Evolutionary conservation across 2,888 invertebrate genomes (phyloP).

Genomic region (Pimpla rufipes): DNA sequence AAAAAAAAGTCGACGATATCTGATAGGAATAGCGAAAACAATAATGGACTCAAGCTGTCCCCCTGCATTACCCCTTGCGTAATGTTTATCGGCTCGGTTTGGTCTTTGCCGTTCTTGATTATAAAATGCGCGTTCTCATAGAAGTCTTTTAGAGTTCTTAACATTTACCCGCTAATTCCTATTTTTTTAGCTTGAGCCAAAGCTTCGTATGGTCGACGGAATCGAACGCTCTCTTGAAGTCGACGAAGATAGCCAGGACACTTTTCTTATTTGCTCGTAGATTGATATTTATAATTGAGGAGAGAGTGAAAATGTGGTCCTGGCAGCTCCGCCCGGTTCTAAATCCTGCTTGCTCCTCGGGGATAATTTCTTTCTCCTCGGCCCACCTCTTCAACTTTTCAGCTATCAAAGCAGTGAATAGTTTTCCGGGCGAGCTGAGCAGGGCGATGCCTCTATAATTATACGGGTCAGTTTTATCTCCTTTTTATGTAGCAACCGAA

Average conservation of each 20-base stretch:
- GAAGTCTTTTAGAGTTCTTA: conserved; percentile 32
- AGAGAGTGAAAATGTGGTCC: conserved; percentile 52
- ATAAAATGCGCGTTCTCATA: conserved; percentile 18
- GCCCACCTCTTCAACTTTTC: conserved; percentile 3
- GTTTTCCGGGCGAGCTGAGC: conserved; percentile 30
- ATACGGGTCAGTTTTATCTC: conserved; percentile 46
- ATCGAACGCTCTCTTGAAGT: conserved; percentile 38
- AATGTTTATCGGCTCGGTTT: neutral
- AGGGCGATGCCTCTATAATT: conserved; percentile 63
- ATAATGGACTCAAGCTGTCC: conserved; percentile 47
- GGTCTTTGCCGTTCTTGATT: neutral
- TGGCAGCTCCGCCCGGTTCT: too few relatives aligned
- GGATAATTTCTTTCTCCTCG: conserved; percentile 46
- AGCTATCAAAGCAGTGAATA: conserved; percentile 48
- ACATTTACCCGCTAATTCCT: conserved; percentile 8
- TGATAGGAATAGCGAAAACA: conserved; percentile 19
- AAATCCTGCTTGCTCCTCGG: conserved; percentile 62
- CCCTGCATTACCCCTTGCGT: conserved; percentile 45
- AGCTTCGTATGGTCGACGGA: conserved; percentile 34
- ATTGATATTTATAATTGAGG: conserved; percentile 31
- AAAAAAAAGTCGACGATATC: conserved; percentile 3
- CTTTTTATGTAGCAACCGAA: conserved; percentile 51
- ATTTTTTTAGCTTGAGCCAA: conserved; percentile 39
- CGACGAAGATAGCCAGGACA: conserved; percentile 56
- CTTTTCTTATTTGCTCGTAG: conserved; percentile 13